Percentiles rank a stretch among this genome's conserved stretches.
Evolutionary conservation across 53 echinoderm and acorn worm genomes (phyloP).

Genomic region (Echinarachnius parma): DNA sequence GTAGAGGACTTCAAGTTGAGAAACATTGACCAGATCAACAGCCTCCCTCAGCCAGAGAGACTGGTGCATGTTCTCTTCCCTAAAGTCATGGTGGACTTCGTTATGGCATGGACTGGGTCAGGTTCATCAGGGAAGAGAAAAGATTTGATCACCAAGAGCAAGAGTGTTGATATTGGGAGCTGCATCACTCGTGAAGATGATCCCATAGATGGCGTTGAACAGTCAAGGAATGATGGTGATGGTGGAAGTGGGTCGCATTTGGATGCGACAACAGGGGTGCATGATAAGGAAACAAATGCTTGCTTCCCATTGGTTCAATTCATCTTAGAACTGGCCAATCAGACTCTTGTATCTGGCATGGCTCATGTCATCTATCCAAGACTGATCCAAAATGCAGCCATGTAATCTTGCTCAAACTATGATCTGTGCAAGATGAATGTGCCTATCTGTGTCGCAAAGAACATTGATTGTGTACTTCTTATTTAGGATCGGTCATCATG

Average conservation of each 20-base stretch:
- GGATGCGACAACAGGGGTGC: too few relatives aligned
- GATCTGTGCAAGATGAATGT: too few relatives aligned
- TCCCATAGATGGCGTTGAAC: neutral
- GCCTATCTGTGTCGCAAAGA: too few relatives aligned
- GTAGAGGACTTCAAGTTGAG: conserved; percentile 42
- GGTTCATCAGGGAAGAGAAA: too few relatives aligned
- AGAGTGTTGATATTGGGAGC: neutral
- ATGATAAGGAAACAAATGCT: neutral
- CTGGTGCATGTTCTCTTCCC: conserved; percentile 41
- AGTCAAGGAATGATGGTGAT: neutral
- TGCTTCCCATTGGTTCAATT: conserved; percentile 43
- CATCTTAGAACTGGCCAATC: conserved; percentile 48
- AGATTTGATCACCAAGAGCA: neutral
- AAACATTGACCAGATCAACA: conserved; percentile 42
- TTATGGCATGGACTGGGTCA: conserved; percentile 32
- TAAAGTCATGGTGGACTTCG: conserved; percentile 26
- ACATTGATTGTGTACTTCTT: too few relatives aligned
- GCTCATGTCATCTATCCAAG: conserved; percentile 52
- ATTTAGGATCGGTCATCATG: too few relatives aligned
- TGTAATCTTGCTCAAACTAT: too few relatives aligned
- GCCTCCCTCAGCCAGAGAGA: conserved; percentile 26
- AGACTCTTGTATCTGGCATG: conserved; percentile 51
- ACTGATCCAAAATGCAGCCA: conserved; percentile 28
- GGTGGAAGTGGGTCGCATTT: too few relatives aligned
- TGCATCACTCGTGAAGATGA: neutral